Base-by-base conservation (phyloP, 1,140 invertebrate genomes). In the Ladona fulva region DNA sequence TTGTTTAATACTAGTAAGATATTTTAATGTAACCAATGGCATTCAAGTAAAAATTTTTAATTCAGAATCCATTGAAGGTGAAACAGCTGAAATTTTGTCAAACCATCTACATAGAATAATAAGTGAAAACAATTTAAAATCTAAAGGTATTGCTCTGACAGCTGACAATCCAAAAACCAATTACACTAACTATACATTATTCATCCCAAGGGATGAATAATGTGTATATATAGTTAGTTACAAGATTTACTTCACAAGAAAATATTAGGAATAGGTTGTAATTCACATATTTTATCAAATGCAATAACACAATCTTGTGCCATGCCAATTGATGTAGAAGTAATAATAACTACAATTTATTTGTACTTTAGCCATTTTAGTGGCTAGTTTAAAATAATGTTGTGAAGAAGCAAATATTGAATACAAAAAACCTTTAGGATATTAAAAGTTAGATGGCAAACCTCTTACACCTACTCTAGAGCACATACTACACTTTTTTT, bases 71-170 rank as follows among this genome's bases (percentile, higher is more conserved):
- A 77, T 79, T 79, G 78, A 77, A 66, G 76, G 76, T 24, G 76
- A 79, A 79, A 74, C 44, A 11, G 44, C 44, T 11, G 44, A 52
- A 19, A 19, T 52, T 52, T 52, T 52, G 44, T 52, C 44, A 74
- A 79, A 77, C 73, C 75, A 77, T 66, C 78, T 79, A 77, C 74
- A 79, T 76, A 52, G 44, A 52, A 37, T 79, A 77, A 77, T 77
- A 79, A 79, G 74, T 79, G 76, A 79, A 79, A 77, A 77, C 78
- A 79, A 77, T 77, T 79, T 77, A 37, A 79, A 79, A 79, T 79
- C 78, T 79, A 79, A 77, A 77, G 75, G 77, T 79, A 37, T 79
- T 77, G 76, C 78, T 74, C 75, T 77, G 74, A 77, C 76, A 79
- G 76, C 78, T 79, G 76, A 79, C 44, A 77, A 79, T 74, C 74